phyloP scores from a whole-genome alignment of 2,888 invertebrate genomes.

The Conistra vaccinii region DNA sequence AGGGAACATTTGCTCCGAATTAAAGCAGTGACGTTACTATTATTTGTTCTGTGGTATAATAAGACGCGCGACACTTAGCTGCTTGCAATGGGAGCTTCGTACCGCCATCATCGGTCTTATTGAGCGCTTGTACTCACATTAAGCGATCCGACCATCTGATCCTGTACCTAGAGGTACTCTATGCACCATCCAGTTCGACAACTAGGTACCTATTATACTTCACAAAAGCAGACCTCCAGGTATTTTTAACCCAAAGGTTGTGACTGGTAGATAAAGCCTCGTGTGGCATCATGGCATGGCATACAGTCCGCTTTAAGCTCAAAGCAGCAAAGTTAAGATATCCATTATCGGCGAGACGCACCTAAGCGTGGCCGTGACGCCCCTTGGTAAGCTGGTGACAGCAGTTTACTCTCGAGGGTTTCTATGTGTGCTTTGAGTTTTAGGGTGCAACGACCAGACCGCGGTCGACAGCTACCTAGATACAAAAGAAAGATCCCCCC shows the following conservation, averaged over 20 bases:
- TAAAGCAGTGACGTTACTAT: background rate
- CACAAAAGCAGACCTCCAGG: background rate
- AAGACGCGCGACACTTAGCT: background rate
- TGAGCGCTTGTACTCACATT: background rate
- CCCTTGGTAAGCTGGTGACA: background rate
- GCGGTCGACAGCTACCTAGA: background rate
- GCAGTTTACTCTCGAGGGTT: background rate
- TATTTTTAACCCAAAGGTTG: background rate
- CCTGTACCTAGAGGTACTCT: background rate
- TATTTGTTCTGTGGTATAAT: background rate
- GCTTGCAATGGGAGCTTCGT: background rate
- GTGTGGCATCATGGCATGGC: background rate
- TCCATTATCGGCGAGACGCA: background rate
- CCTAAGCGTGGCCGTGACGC: background rate
- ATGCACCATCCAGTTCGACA: background rate
- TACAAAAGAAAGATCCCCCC: background rate
- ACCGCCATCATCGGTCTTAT: background rate
- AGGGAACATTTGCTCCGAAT: background rate
- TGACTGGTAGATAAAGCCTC: constrained; percentile 1
- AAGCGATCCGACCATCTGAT: background rate
- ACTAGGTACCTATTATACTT: too few relatives aligned
- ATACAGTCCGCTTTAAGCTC: background rate
- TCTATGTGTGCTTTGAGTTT: background rate
- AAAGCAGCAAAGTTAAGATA: background rate
- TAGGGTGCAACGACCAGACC: background rate